Percentiles rank a stretch among this genome's conserved stretches.
phyloP scores from a whole-genome alignment of 2,888 invertebrate genomes.

The Cataglyphis albicans region DNA sequence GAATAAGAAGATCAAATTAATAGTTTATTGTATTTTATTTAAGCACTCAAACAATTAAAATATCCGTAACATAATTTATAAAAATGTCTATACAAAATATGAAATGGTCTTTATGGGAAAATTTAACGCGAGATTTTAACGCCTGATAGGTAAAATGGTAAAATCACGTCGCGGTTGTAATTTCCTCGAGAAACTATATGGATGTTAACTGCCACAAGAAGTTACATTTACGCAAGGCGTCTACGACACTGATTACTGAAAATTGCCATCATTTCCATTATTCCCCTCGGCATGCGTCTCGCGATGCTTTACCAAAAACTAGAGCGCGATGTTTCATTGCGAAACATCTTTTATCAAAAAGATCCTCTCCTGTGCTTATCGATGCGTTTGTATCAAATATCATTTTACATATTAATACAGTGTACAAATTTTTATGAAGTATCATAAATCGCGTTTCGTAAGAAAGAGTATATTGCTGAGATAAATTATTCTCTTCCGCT shows the following conservation, averaged over 20 bases:
- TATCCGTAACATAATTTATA: neutral
- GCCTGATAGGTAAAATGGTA: constrained; percentile 8
- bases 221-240: constrained; percentile 66
- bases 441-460: constrained; percentile 21
- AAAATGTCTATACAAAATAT: neutral
- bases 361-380: neutral
- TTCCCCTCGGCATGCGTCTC: constrained; percentile 62
- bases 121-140: constrained; percentile 7
- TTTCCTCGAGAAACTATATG: constrained; percentile 27
- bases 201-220: constrained; percentile 50
- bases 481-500: constrained; percentile 1
- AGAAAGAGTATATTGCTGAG: neutral
- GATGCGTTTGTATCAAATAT: neutral
- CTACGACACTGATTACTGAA: constrained; percentile 70
- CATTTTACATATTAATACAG: neutral
- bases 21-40: neutral
- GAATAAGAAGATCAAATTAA: constrained; percentile 40
- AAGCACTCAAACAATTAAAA: neutral
- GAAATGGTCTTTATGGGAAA: neutral
- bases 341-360: neutral
- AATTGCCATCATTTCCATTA: constrained; percentile 77
- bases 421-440: neutral
- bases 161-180: constrained; percentile 59
- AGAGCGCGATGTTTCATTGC: constrained; percentile 57
- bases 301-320: constrained; percentile 57